Evolutionary conservation across 2,888 invertebrate genomes (phyloP).

Genomic region (Gastracanthus pulcherrimus): DNA sequence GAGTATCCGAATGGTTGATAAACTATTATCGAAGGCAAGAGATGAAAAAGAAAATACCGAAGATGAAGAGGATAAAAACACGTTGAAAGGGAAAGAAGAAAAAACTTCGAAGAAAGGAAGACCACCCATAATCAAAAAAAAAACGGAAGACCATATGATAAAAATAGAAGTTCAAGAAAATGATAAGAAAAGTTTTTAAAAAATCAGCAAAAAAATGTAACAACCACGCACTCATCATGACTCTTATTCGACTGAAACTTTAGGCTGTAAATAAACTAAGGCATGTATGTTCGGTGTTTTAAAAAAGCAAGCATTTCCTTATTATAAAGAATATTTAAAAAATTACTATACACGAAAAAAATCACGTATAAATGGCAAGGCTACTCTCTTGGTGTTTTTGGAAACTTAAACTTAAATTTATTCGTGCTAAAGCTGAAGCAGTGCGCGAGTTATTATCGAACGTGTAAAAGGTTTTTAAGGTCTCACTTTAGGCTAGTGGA

Average conservation of each 20-base stretch:
- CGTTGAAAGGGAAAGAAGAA: background rate
- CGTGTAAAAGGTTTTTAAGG: slow-evolving; percentile 68
- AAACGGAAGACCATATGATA: background rate
- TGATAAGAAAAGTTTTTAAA: slow-evolving; percentile 27
- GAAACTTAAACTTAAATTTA: slow-evolving; percentile 75
- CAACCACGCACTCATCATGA: slow-evolving; percentile 66
- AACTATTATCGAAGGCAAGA: background rate
- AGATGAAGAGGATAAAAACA: slow-evolving; percentile 6
- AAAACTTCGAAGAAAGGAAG: background rate
- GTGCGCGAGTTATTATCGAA: slow-evolving; percentile 71
- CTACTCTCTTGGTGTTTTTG: slow-evolving; percentile 77
- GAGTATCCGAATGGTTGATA: slow-evolving; percentile 15
- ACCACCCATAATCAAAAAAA: slow-evolving; percentile 53
- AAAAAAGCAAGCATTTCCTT: slow-evolving; percentile 71
- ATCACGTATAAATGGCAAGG: slow-evolving; percentile 68
- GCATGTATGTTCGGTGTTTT: slow-evolving; percentile 77
- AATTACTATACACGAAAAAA: slow-evolving; percentile 64
- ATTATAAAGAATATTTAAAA: slow-evolving; percentile 65
- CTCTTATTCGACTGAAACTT: slow-evolving; percentile 75
- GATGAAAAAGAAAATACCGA: background rate
- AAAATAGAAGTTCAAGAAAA: background rate
- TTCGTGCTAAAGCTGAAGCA: slow-evolving; percentile 66
- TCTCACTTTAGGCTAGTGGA: slow-evolving; percentile 72
- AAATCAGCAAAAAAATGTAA: slow-evolving; percentile 55
- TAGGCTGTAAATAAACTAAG: slow-evolving; percentile 77